A percentile compares a stretch with the other conserved stretches of the same genome.
Conservation (phyloP, 2,113 vertebrate species). For the Dasyprocta punctata region DNA sequence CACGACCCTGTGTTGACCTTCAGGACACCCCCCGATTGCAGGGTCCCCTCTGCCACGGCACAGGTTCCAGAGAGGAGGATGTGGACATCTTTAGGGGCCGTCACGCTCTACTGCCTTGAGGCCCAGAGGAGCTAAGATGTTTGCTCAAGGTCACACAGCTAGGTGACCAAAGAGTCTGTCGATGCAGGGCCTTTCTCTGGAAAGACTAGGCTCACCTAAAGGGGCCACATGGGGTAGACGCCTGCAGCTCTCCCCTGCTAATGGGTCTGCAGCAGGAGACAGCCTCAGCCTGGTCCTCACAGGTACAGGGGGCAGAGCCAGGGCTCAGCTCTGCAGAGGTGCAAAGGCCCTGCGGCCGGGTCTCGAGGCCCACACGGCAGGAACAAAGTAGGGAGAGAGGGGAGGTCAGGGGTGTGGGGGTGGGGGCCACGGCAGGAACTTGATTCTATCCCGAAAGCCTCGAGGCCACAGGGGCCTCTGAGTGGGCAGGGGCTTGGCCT, state of each 20-base stretch:
- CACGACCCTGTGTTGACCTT: background rate
- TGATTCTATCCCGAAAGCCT: background rate
- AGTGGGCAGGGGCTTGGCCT: background rate
- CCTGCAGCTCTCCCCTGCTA: no score
- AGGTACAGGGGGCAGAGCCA: background rate
- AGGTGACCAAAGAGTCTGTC: background rate
- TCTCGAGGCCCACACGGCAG: background rate
- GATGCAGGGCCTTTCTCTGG: background rate
- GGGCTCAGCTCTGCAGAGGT: background rate
- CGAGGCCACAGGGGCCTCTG: background rate
- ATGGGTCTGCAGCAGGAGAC: background rate
- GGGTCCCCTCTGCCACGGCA: background rate
- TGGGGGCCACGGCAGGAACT: background rate
- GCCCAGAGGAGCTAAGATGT: background rate
- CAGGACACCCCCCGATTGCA: rapidly evolving
- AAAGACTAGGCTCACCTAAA: background rate
- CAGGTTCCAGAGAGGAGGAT: background rate
- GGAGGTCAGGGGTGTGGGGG: background rate
- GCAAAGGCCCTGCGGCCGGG: background rate
- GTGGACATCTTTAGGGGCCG: background rate
- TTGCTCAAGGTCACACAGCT: background rate
- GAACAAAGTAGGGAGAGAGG: rapidly evolving
- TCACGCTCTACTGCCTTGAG: background rate
- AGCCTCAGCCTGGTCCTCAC: background rate
- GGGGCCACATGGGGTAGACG: background rate